Evolutionary conservation across 2,797 vertebrate genomes (phyloP).

Genomic region (Acipenser transmontanus): DNA sequence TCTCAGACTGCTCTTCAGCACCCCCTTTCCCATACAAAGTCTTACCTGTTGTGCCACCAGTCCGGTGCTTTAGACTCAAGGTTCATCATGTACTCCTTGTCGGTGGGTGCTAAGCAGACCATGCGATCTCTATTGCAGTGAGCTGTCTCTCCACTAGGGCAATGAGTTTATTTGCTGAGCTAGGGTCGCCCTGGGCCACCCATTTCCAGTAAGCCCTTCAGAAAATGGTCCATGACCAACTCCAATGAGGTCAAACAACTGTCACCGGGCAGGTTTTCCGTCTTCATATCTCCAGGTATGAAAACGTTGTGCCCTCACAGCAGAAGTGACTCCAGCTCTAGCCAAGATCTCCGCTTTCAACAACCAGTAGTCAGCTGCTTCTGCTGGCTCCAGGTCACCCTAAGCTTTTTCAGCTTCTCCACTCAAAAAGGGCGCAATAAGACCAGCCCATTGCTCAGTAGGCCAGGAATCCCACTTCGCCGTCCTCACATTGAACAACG

Average conservation of each 20-base stretch:
- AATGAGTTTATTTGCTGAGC: not conserved
- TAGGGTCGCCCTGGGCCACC: not conserved
- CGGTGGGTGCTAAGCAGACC: too few species aligned
- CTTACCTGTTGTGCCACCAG: too few species aligned
- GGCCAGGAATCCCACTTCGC: not conserved
- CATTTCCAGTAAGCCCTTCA: not conserved
- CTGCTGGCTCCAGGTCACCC: not conserved
- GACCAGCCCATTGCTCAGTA: not conserved
- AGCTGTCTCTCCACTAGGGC: too few species aligned
- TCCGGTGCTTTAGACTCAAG: too few species aligned
- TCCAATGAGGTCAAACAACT: not conserved
- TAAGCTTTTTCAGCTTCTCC: not conserved
- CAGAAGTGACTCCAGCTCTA: not conserved
- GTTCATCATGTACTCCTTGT: too few species aligned
- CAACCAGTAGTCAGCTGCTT: not conserved
- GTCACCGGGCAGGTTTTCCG: too few species aligned
- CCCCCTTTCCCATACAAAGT: too few species aligned
- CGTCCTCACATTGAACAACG: not conserved
- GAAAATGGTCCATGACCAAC: not conserved
- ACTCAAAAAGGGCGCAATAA: not conserved
- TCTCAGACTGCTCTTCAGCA: too few species aligned
- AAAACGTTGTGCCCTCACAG: not conserved
- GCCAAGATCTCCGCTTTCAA: not conserved
- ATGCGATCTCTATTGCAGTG: too few species aligned
- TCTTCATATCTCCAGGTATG: not conserved